Conservation (phyloP, 2,888 invertebrate genomes). For the Phragmatobia fuliginosa region DNA sequence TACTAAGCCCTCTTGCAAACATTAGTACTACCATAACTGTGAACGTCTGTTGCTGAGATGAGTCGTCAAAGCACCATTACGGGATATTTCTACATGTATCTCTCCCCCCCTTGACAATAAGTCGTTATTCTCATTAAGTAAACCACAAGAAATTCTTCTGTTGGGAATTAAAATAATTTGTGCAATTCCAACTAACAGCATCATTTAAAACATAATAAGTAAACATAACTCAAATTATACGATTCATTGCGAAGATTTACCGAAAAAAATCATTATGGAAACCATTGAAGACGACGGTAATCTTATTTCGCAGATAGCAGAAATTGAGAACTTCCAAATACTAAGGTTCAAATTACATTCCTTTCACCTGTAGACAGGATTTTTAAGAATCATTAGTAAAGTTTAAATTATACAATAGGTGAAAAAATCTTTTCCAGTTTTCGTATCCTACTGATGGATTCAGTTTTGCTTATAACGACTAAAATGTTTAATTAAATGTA, state of each 20-base stretch:
- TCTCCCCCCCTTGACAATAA: neutral
- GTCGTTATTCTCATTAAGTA: neutral
- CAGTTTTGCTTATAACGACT: neutral
- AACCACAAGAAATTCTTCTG: no score
- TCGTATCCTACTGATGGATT: neutral
- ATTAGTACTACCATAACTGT: neutral
- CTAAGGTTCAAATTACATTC: neutral
- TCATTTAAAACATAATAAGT: neutral
- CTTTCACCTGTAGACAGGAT: neutral
- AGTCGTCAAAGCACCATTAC: neutral
- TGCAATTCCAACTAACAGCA: no score
- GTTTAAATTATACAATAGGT: neutral
- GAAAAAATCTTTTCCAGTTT: neutral
- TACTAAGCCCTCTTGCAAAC: neutral
- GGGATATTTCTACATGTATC: neutral
- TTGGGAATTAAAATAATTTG: no score
- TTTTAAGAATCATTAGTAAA: neutral
- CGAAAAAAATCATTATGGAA: neutral
- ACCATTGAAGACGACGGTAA: neutral
- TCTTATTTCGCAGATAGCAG: slow-evolving; percentile 1
- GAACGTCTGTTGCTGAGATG: neutral
- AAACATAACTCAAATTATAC: neutral
- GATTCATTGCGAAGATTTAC: neutral
- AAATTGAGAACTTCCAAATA: slow-evolving; percentile 2
- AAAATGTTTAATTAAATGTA: neutral